Conservation (phyloP, 2,797 vertebrate genomes). For the Coreius guichenoti region DNA sequence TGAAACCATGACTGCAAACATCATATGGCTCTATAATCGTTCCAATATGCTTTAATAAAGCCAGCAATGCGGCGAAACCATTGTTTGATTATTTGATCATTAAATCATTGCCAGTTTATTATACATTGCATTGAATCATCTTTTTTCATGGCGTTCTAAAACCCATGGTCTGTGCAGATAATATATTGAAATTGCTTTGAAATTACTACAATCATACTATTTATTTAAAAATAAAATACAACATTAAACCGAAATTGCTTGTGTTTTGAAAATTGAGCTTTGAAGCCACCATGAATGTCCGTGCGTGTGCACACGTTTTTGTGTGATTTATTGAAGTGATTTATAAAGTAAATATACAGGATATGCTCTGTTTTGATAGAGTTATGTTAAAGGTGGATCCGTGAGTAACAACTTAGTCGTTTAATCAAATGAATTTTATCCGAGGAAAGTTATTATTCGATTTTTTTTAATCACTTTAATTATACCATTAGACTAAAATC, state of each 20-base stretch:
- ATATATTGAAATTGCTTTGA: constrained; percentile 2
- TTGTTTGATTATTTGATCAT: neutral
- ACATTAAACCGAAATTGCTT: neutral
- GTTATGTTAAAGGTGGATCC: neutral
- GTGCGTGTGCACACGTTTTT: neutral
- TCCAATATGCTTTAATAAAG: neutral
- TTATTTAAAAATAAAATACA: neutral
- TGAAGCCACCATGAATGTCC: neutral
- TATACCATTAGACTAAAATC: neutral
- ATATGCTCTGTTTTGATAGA: neutral
- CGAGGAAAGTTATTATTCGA: neutral
- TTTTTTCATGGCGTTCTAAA: neutral
- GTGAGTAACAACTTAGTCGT: neutral
- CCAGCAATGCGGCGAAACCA: neutral
- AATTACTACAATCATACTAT: neutral
- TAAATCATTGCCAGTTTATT: neutral
- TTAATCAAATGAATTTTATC: neutral
- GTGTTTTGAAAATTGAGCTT: neutral
- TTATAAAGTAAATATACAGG: neutral
- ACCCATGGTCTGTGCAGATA: neutral
- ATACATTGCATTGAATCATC: neutral
- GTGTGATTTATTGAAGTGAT: neutral
- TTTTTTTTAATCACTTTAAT: neutral
- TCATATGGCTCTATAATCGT: neutral
- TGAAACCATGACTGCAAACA: neutral